A percentile compares a stretch with the other conserved stretches of the same genome.
Conservation (phyloP, 37 sponge, comb jelly and placozoan species). For the Hormiphora californensis region DNA sequence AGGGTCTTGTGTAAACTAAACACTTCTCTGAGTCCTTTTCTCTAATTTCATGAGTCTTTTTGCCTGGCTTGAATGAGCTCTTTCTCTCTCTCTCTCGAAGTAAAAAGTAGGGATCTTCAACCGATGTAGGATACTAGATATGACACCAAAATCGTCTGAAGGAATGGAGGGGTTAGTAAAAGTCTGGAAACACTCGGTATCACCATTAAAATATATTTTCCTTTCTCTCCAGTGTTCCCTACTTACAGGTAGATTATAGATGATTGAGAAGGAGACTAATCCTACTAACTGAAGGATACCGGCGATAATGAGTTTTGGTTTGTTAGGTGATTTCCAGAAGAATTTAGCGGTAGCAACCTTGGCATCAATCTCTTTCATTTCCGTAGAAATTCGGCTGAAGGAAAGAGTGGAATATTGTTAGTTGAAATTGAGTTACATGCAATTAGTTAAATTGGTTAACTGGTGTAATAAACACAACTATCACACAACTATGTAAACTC, state of each 20-base stretch:
- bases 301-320: background rate
- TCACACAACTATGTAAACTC: too few relatives aligned
- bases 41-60: too few relatives aligned
- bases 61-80: too few relatives aligned
- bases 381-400: slow-evolving; percentile 6
- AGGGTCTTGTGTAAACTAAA: too few relatives aligned
- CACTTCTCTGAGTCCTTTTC: too few relatives aligned
- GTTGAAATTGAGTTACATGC: background rate
- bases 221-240: background rate
- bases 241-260: slow-evolving; percentile 19
- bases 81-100: too few relatives aligned
- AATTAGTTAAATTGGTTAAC: too few relatives aligned
- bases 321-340: slow-evolving; percentile 23
- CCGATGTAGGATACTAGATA: background rate
- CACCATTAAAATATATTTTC: background rate
- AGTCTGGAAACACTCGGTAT: background rate
- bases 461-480: too few relatives aligned
- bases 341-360: background rate
- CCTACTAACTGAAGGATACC: background rate
- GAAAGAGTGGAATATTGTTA: background rate
- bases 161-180: background rate
- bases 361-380: background rate
- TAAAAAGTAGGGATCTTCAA: too few relatives aligned
- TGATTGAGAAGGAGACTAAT: background rate
- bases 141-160: background rate